These are phyloP conservation scores for Caranx ignobilis DNA, from an alignment of 2,113 vertebrate genomes.

Conservation along the genomic window DNA sequence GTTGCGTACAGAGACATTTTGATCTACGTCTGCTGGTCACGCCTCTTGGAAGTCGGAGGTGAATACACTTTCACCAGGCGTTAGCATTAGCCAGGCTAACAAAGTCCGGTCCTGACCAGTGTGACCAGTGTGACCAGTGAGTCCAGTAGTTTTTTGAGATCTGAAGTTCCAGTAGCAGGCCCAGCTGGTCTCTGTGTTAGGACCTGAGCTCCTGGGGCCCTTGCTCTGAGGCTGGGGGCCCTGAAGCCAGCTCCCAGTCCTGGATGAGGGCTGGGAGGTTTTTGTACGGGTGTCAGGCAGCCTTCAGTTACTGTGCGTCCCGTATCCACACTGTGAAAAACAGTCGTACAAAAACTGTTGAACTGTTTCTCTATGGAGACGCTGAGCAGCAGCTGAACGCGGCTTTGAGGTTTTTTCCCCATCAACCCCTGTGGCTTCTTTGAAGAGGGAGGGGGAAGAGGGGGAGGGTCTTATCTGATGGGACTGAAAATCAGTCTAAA, in stretches of 20 bases:
- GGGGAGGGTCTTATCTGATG: slow-evolving; percentile 36
- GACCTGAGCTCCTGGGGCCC: no score
- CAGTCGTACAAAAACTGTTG: slow-evolving; percentile 66
- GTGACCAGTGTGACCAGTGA: no score
- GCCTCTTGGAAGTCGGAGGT: no score
- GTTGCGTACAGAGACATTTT: no score
- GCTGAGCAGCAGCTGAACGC: slow-evolving; percentile 19
- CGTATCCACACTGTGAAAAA: slow-evolving; percentile 40
- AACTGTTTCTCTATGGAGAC: slow-evolving; percentile 53
- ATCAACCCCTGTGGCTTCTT: slow-evolving; percentile 32
- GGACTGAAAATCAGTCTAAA: background rate
- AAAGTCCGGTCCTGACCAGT: no score
- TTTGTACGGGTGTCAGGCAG: background rate
- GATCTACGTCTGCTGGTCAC: no score
- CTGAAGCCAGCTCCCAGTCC: background rate
- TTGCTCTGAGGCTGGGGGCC: background rate
- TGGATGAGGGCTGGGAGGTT: slow-evolving; percentile 7
- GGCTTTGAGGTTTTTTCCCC: slow-evolving; percentile 29
- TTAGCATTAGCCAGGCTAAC: no score
- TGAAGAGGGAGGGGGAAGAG: background rate
- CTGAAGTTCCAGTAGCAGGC: no score
- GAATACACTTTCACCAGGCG: no score
- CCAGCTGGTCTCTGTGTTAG: background rate
- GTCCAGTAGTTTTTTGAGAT: no score
- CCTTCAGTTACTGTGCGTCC: slow-evolving; percentile 46